A percentile compares a stretch with the other conserved stretches of the same genome.
phyloP scores from a whole-genome alignment of 2,888 invertebrate genomes.

The Hetaerina titia region DNA sequence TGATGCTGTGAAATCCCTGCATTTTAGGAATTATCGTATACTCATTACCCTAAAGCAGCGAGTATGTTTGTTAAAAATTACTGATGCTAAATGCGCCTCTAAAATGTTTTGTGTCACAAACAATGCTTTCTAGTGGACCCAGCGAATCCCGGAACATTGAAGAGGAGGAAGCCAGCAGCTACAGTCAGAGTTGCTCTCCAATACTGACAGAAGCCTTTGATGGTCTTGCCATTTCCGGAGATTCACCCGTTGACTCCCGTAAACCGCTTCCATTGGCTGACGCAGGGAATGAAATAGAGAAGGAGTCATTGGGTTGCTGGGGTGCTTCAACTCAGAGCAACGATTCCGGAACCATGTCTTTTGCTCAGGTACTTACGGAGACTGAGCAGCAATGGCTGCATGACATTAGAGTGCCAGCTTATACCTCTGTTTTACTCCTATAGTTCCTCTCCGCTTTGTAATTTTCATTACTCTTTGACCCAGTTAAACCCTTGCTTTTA shows the following conservation, averaged over 20 bases:
- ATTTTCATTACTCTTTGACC: too few species aligned
- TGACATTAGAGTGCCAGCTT: too few species aligned
- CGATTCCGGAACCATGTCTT: slow-evolving; percentile 77
- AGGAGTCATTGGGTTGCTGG: background rate
- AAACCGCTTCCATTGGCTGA: slow-evolving; percentile 50
- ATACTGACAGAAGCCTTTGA: slow-evolving; percentile 2
- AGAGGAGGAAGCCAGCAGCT: background rate
- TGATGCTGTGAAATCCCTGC: too few species aligned
- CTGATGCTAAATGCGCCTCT: too few species aligned
- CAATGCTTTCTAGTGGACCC: background rate
- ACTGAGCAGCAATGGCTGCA: too few species aligned
- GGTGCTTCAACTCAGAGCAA: background rate
- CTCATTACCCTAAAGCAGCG: too few species aligned
- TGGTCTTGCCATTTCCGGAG: slow-evolving; percentile 26
- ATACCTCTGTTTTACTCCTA: too few species aligned
- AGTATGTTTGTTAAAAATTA: too few species aligned
- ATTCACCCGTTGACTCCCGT: background rate
- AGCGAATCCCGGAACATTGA: background rate
- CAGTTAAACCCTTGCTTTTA: too few species aligned
- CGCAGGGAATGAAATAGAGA: background rate
- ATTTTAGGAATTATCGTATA: too few species aligned
- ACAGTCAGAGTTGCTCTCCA: background rate
- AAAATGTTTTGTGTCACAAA: background rate
- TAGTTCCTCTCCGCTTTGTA: too few species aligned
- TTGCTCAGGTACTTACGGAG: slow-evolving; percentile 79